phyloP scores from a whole-genome alignment of 2,888 invertebrate genomes.

The Epirrhoe tristata region DNA sequence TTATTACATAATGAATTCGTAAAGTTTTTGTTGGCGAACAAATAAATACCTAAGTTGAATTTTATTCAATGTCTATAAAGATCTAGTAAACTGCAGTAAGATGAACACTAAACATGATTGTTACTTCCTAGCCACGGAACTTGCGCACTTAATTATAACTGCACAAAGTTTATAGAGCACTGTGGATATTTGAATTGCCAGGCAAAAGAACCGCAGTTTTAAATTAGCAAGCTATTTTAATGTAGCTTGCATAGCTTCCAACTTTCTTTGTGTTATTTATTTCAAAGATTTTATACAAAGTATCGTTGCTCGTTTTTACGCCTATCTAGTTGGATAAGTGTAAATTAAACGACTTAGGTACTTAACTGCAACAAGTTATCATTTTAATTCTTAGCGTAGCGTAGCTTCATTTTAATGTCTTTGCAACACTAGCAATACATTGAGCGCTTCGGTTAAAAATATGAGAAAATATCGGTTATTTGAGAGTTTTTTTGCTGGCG shows the following conservation, averaged over 20 bases:
- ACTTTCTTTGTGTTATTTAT: conserved; percentile 2
- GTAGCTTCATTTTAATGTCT: too few species aligned
- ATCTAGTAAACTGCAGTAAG: background rate
- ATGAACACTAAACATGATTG: background rate
- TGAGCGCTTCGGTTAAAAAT: background rate
- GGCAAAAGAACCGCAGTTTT: conserved; percentile 19
- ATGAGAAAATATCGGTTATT: conserved; percentile 8
- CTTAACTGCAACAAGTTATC: too few species aligned
- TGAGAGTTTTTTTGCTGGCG: conserved; percentile 5
- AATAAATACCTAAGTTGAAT: background rate
- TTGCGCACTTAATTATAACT: background rate
- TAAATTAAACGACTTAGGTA: background rate
- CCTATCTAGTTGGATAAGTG: background rate
- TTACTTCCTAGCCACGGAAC: background rate
- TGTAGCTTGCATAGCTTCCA: background rate
- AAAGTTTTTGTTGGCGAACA: too few species aligned
- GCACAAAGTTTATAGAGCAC: background rate
- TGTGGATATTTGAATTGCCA: conserved; percentile 12
- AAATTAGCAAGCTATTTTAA: conserved; percentile 13
- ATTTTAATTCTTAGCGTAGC: too few species aligned
- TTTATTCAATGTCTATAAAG: background rate
- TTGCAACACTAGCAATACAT: background rate
- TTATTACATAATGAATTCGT: too few species aligned
- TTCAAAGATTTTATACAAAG: conserved; percentile 2
- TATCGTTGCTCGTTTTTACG: background rate